Evolutionary conservation across 2,797 vertebrate species (phyloP).

Genomic region (Sebastes nivosus): DNA sequence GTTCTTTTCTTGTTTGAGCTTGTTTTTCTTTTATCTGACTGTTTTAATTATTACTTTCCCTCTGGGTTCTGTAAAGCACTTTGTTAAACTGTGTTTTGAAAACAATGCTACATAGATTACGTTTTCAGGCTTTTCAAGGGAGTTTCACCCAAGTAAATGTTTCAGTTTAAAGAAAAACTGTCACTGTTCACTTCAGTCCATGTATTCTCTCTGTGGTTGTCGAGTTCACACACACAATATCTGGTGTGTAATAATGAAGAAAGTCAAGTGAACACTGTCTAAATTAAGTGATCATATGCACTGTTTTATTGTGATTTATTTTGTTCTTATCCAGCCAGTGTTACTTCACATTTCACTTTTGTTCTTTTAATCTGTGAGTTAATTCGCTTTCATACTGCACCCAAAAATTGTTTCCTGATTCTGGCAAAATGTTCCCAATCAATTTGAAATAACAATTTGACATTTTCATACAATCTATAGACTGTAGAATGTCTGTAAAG

Average conservation of each 20-base stretch:
- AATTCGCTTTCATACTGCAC: background rate
- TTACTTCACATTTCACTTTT: background rate
- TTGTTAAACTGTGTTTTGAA: background rate
- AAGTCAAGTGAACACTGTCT: background rate
- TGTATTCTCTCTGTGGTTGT: background rate
- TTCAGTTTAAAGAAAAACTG: background rate
- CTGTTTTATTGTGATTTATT: background rate
- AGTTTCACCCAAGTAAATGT: background rate
- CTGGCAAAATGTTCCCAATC: background rate
- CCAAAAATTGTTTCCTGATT: background rate
- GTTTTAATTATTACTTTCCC: background rate
- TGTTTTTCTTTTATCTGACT: background rate
- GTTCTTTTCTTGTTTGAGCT: background rate
- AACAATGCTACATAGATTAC: background rate
- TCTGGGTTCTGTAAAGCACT: background rate
- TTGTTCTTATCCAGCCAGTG: background rate
- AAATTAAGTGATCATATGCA: background rate
- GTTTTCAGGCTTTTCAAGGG: slow-evolving; percentile 1
- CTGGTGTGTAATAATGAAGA: background rate
- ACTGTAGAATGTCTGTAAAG: slow-evolving; percentile 66
- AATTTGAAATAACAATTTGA: background rate
- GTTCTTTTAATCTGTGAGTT: background rate
- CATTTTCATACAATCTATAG: slow-evolving; percentile 1
- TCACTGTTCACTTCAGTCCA: background rate
- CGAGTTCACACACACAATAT: background rate